These are phyloP conservation scores for Chrysoperla carnea DNA, from an alignment of 1,140 invertebrate genomes.

Conservation along the genomic window DNA sequence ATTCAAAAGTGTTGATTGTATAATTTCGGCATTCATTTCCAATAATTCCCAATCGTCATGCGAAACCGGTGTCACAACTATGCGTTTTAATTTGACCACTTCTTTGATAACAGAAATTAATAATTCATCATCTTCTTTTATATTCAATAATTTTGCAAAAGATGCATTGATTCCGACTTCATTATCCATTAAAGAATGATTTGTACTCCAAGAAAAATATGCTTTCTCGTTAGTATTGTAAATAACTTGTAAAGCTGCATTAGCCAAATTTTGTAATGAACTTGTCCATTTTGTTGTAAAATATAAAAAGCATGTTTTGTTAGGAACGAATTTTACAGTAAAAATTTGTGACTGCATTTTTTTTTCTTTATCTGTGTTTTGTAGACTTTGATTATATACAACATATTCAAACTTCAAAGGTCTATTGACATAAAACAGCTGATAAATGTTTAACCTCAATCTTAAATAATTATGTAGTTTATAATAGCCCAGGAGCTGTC, in stretches of 20 bases:
- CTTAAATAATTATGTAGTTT: too few relatives aligned
- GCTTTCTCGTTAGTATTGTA: slow-evolving; percentile 6
- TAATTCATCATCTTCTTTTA: slow-evolving; percentile 12
- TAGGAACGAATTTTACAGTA: too few relatives aligned
- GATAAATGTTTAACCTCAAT: too few relatives aligned
- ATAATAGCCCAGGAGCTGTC: too few relatives aligned
- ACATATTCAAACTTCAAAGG: too few relatives aligned
- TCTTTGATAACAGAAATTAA: slow-evolving; percentile 9
- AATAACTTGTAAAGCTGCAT: neutral
- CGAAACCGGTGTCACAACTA: slow-evolving; percentile 13
- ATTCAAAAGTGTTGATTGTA: slow-evolving; percentile 31
- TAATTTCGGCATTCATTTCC: slow-evolving; percentile 29
- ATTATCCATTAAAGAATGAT: slow-evolving; percentile 10
- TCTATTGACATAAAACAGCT: too few relatives aligned
- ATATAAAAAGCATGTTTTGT: too few relatives aligned
- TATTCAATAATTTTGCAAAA: slow-evolving; percentile 14
- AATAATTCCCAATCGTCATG: slow-evolving; percentile 17
- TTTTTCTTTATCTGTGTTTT: too few relatives aligned
- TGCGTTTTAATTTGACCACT: slow-evolving; percentile 11
- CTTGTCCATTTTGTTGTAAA: too few relatives aligned
- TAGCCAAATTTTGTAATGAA: neutral
- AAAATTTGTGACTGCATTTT: too few relatives aligned
- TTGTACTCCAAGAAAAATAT: slow-evolving; percentile 13
- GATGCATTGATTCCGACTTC: slow-evolving; percentile 15
- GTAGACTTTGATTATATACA: too few relatives aligned